phyloP scores from a whole-genome alignment of 2,113 vertebrate species.

The Malurus alboscapulatus region DNA sequence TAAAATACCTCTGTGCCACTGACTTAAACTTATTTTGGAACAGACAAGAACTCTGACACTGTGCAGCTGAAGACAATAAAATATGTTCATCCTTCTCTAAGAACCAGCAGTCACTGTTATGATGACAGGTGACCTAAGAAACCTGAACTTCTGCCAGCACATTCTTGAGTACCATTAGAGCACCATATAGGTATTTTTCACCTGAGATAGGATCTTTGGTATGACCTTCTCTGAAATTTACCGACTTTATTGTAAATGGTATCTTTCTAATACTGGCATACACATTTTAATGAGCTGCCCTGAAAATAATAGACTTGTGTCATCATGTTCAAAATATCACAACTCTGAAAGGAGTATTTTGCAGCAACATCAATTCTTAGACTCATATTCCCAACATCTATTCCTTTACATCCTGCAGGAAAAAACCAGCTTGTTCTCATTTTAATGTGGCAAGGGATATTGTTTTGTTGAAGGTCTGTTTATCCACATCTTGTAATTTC shows the following conservation, averaged over 20 bases:
- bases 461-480: not conserved
- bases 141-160: slow-evolving; percentile 20
- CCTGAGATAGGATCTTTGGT: not conserved
- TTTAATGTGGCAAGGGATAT: not conserved
- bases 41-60: not conserved
- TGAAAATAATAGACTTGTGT: slow-evolving; percentile 49
- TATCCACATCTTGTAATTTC: not conserved
- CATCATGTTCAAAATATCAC: slow-evolving; percentile 20
- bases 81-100: not conserved
- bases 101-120: slow-evolving; percentile 4
- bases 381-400: not conserved
- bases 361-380: not conserved
- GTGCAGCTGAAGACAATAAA: slow-evolving; percentile 5
- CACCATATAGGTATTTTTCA: slow-evolving; percentile 17
- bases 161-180: slow-evolving; percentile 21
- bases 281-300: slow-evolving; percentile 57
- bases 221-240: slow-evolving; percentile 52
- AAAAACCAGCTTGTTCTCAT: not conserved
- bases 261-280: slow-evolving; percentile 43
- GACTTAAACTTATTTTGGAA: not conserved
- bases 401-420: not conserved
- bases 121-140: slow-evolving; percentile 36
- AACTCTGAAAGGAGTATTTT: slow-evolving; percentile 7
- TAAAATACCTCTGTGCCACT: not conserved
- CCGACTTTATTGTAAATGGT: slow-evolving; percentile 37